Conservation (phyloP, 2,797 vertebrate genomes). For the Coendou prehensilis region DNA sequence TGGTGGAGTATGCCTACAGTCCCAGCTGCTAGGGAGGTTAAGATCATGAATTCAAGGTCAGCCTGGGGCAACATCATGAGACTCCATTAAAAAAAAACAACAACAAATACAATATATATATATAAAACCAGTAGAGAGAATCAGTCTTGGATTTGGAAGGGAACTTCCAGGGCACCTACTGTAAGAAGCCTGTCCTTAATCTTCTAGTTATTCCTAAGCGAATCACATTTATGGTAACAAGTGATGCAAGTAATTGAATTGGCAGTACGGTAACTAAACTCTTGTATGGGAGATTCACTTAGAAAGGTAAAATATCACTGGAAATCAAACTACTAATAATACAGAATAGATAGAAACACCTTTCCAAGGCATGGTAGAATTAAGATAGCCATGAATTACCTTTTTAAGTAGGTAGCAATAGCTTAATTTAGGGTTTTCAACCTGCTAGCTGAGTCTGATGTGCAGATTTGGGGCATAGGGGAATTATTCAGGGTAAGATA, state of each 20-base stretch:
- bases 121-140: not conserved
- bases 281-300: not conserved
- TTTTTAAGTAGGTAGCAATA: not conserved
- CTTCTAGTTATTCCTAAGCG: not conserved
- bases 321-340: not conserved
- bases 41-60: not conserved
- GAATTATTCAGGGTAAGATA: not conserved
- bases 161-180: not conserved
- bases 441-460: not conserved
- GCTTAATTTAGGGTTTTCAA: not conserved
- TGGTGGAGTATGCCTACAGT: not conserved
- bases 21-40: not conserved
- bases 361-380: not conserved
- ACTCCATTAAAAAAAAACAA: not conserved
- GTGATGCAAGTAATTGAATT: not conserved
- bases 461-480: not conserved
- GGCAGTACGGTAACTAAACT: not conserved
- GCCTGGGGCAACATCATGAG: not conserved
- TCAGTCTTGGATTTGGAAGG: not conserved
- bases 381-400: not conserved
- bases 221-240: not conserved
- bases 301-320: not conserved
- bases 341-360: not conserved
- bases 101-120: not conserved
- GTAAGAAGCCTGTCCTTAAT: not conserved